Evolutionary conservation across 2,888 invertebrate genomes (phyloP).

Genomic region (Limnephilus marmoratus): DNA sequence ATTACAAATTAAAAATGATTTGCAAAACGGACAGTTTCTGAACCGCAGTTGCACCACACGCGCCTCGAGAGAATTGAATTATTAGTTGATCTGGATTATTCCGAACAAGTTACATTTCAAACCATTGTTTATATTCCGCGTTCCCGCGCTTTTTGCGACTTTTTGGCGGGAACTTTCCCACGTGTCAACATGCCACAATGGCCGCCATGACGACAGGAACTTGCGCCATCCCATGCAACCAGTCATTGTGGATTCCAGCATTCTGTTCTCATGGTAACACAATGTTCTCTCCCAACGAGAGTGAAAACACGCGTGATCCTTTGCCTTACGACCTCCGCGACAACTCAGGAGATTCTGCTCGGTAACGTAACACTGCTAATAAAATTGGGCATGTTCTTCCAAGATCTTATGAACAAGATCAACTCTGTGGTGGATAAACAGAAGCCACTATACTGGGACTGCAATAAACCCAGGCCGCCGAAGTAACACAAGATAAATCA

Average conservation of each 20-base stretch:
- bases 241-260: conserved; percentile 32
- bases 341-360: background rate
- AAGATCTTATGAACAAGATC: background rate
- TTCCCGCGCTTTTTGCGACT: conserved; percentile 77
- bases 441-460: background rate
- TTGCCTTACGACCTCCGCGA: background rate
- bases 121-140: conserved; percentile 73
- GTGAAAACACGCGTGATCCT: conserved; percentile 9
- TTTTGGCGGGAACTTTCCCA: conserved; percentile 78
- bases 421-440: background rate
- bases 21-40: conserved; percentile 52
- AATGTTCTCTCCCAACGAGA: background rate
- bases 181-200: conserved; percentile 72
- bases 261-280: conserved; percentile 44
- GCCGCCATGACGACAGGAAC: conserved; percentile 69
- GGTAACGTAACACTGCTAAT: too few relatives aligned
- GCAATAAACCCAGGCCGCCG: background rate
- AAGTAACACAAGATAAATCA: background rate
- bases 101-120: conserved; percentile 1
- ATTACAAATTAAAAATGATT: conserved; percentile 51
- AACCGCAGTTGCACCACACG: conserved; percentile 55
- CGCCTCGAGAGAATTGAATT: conserved; percentile 36
- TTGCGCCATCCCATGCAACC: conserved; percentile 48
- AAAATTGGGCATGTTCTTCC: too few relatives aligned
- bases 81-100: conserved; percentile 54